These are phyloP conservation scores for Melanargia galathea DNA, from an alignment of 2,888 invertebrate species.

Conservation along the genomic window DNA sequence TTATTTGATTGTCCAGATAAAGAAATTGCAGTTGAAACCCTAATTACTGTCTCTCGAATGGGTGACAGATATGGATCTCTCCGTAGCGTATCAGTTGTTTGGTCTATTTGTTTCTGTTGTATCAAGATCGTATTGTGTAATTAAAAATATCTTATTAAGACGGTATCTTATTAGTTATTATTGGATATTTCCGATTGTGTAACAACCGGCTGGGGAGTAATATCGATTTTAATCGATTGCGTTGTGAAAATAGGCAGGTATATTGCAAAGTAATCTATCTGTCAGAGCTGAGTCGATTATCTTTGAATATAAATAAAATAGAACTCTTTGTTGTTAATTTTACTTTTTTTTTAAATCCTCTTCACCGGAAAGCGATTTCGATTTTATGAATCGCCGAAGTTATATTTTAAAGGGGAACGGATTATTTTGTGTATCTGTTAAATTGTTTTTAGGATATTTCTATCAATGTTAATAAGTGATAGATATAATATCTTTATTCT, in stretches of 20 bases:
- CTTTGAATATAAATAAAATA: slow-evolving; percentile 15
- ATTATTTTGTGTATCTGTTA: too few relatives aligned
- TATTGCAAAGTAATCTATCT: slow-evolving; percentile 19
- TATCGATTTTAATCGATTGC: slow-evolving; percentile 27
- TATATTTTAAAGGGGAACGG: too few relatives aligned
- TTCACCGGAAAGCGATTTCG: too few relatives aligned
- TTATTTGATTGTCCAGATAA: slow-evolving; percentile 66
- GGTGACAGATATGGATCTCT: slow-evolving; percentile 41
- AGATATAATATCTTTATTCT: too few relatives aligned
- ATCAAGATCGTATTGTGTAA: slow-evolving; percentile 66
- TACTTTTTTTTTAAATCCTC: background rate
- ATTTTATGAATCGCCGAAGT: too few relatives aligned
- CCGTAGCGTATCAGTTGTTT: slow-evolving; percentile 57
- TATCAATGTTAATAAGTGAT: too few relatives aligned
- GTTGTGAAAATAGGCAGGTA: slow-evolving; percentile 19
- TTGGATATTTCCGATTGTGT: slow-evolving; percentile 33
- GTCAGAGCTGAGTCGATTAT: slow-evolving; percentile 12
- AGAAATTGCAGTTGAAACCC: slow-evolving; percentile 47
- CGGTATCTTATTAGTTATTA: slow-evolving; percentile 30
- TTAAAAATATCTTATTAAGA: slow-evolving; percentile 35
- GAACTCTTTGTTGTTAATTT: background rate
- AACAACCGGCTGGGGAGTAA: slow-evolving; percentile 24
- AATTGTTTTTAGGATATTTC: too few relatives aligned
- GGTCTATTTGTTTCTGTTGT: slow-evolving; percentile 63
- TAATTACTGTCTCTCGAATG: slow-evolving; percentile 48